Evolutionary conservation across 2,797 vertebrate species (phyloP).

Genomic region (Cyprinodon diabolis): DNA sequence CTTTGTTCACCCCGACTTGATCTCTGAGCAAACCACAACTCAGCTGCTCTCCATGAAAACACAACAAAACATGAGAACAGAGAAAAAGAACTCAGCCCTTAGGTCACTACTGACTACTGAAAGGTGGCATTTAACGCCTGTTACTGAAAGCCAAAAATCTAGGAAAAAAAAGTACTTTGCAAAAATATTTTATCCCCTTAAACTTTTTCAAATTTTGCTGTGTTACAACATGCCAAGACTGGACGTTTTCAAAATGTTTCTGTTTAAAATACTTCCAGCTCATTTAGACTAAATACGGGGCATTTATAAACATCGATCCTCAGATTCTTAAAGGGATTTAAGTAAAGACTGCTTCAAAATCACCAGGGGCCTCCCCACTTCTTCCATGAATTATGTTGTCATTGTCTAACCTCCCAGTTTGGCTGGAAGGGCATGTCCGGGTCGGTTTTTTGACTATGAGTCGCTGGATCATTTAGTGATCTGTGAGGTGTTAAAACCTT

Average conservation of each 20-base stretch:
- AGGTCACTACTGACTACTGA: background rate
- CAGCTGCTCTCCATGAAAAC: conserved; percentile 1
- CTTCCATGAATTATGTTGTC: background rate
- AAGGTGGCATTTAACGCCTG: background rate
- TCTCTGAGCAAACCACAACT: background rate
- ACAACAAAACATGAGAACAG: background rate
- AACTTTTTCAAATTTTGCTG: background rate
- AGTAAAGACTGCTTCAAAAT: too few species aligned
- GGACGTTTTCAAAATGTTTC: too few species aligned
- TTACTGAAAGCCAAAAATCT: background rate
- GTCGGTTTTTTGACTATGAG: background rate
- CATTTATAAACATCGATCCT: too few species aligned
- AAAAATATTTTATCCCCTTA: too few species aligned
- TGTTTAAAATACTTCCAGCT: too few species aligned
- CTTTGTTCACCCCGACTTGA: background rate
- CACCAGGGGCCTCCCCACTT: too few species aligned
- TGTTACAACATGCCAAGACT: background rate
- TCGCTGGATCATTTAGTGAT: too few species aligned
- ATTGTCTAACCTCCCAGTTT: background rate
- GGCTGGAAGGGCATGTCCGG: background rate
- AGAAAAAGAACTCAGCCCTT: background rate
- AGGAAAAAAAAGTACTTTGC: too few species aligned
- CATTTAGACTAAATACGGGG: too few species aligned
- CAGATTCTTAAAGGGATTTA: too few species aligned
- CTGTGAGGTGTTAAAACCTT: too few species aligned